phyloP scores from a whole-genome alignment of 2,797 vertebrate genomes.

The Acanthornis magna region DNA sequence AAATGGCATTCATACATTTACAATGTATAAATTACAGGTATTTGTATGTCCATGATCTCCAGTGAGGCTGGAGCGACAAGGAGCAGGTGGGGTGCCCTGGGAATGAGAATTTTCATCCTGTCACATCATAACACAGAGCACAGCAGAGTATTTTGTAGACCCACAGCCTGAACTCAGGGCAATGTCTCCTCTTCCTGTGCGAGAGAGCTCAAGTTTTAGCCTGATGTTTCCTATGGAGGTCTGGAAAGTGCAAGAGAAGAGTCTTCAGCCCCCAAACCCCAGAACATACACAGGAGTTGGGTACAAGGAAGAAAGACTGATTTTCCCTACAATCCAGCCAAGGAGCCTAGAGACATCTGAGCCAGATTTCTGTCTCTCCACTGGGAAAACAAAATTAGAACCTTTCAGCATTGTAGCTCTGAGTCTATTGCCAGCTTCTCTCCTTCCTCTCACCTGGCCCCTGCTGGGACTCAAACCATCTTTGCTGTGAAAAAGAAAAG shows the following conservation, averaged over 20 bases:
- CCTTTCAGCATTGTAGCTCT: background rate
- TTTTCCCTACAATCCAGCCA: background rate
- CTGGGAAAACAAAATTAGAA: background rate
- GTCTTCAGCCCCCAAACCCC: background rate
- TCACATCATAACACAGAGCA: background rate
- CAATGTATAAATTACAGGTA: background rate
- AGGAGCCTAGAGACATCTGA: background rate
- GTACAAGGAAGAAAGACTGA: background rate
- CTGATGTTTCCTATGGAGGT: background rate
- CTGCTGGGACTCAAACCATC: background rate
- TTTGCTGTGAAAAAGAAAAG: background rate
- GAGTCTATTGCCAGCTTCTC: background rate
- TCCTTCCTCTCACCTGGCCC: background rate
- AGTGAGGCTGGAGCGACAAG: background rate
- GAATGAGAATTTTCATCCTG: background rate
- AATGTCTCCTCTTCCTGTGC: background rate
- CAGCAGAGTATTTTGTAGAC: background rate
- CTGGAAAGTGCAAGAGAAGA: background rate
- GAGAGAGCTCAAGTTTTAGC: background rate
- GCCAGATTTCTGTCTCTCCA: background rate
- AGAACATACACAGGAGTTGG: background rate
- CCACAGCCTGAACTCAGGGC: background rate
- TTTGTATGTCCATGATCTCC: fast-evolving
- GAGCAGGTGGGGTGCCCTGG: background rate
- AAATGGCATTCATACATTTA: background rate